These are phyloP conservation scores for Chironomus tentans DNA, from an alignment of 2,888 invertebrate species.

Conservation along the genomic window DNA sequence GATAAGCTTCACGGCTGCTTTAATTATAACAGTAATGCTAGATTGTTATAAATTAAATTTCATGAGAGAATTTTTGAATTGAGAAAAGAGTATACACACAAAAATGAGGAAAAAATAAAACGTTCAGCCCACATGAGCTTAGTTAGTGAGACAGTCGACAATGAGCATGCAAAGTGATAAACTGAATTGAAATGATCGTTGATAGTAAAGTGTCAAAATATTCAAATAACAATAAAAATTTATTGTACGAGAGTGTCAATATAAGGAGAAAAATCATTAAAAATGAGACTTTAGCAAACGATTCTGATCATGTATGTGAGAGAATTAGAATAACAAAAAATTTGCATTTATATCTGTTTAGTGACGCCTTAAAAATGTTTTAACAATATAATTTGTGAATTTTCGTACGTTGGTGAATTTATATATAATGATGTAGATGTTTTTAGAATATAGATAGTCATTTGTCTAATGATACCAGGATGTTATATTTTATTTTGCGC, in stretches of 20 bases:
- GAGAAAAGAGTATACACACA: background rate
- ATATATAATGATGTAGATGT: too few relatives aligned
- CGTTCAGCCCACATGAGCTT: background rate
- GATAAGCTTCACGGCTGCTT: too few relatives aligned
- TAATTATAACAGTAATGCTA: background rate
- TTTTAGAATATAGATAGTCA: too few relatives aligned
- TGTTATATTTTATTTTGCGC: too few relatives aligned
- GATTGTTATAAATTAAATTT: background rate
- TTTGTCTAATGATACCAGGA: too few relatives aligned
- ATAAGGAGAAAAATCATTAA: background rate
- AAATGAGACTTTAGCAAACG: background rate
- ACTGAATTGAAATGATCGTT: background rate
- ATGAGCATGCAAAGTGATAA: background rate
- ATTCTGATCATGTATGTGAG: background rate
- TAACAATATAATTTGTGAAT: too few relatives aligned
- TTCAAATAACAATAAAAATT: background rate
- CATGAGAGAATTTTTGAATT: background rate
- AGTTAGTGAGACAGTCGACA: background rate
- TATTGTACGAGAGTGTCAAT: background rate
- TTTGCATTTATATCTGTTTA: background rate
- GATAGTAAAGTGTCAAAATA: background rate
- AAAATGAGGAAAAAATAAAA: background rate
- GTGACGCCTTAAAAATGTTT: too few relatives aligned
- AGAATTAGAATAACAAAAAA: background rate
- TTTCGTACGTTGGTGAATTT: too few relatives aligned